A percentile compares a stretch with the other conserved stretches of the same genome.
These are phyloP conservation scores for Spea hammondii DNA, from an alignment of 2,797 vertebrate species.

Conservation along the genomic window DNA sequence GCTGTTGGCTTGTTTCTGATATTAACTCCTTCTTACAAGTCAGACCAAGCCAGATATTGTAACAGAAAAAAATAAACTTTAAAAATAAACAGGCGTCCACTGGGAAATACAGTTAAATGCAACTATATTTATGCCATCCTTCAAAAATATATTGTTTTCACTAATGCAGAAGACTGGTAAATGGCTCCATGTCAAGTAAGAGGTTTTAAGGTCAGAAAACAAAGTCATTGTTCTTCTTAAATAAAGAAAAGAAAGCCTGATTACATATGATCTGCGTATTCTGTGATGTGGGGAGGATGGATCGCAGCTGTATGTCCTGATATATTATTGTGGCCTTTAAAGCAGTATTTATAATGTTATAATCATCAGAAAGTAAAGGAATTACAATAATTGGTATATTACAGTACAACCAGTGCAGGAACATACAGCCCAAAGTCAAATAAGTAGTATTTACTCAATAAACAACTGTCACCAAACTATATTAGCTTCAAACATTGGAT, in stretches of 20 bases:
- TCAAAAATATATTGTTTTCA: no score
- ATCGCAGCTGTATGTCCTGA: background rate
- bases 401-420: background rate
- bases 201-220: background rate
- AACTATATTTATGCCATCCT: no score
- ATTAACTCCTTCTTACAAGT: no score
- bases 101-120: no score
- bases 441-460: background rate
- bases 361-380: background rate
- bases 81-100: no score
- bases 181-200: background rate
- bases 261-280: conserved; percentile 3
- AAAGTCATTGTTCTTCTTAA: background rate
- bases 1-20: no score
- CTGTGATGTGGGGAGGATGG: background rate
- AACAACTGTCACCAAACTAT: background rate
- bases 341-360: background rate
- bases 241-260: background rate
- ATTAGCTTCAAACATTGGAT: no score
- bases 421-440: background rate
- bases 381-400: background rate
- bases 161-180: background rate
- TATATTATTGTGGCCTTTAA: background rate
- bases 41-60: no score
- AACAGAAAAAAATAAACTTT: no score